phyloP scores from a whole-genome alignment of 2,113 vertebrate genomes.

The Clarias gariepinus region DNA sequence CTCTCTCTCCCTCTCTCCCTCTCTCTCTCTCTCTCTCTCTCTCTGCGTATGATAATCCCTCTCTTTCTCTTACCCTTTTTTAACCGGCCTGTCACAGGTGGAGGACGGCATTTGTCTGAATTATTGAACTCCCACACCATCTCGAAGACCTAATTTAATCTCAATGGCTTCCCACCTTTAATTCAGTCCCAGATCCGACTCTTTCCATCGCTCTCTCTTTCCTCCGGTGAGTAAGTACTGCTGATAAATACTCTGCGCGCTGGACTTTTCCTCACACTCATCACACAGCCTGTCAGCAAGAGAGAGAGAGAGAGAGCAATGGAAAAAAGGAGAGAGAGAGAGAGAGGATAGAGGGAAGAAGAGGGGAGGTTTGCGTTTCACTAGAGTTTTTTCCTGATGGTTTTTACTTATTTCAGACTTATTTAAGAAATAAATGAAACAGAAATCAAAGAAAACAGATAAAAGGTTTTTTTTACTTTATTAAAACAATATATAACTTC shows the following conservation, averaged over 20 bases:
- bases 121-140: slow-evolving; percentile 34
- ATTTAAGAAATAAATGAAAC: not conserved
- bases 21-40: slow-evolving; percentile 13
- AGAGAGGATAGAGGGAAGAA: not conserved
- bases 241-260: slow-evolving; percentile 4
- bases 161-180: slow-evolving; percentile 24
- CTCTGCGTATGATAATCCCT: slow-evolving; percentile 19
- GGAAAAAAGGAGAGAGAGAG: not conserved
- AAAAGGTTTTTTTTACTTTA: too few relatives aligned
- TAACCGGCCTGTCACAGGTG: not conserved
- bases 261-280: not conserved
- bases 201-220: not conserved
- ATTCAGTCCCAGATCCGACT: slow-evolving; percentile 7
- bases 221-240: not conserved
- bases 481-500: too few relatives aligned
- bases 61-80: not conserved
- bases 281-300: not conserved
- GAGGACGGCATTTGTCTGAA: not conserved
- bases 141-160: slow-evolving; percentile 23
- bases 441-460: not conserved
- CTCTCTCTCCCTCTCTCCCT: slow-evolving; percentile 21
- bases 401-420: too few relatives aligned
- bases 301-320: not conserved
- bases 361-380: not conserved
- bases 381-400: too few relatives aligned